Conservation (phyloP, 2,113 vertebrate species). For the Stigmatopora argus region DNA sequence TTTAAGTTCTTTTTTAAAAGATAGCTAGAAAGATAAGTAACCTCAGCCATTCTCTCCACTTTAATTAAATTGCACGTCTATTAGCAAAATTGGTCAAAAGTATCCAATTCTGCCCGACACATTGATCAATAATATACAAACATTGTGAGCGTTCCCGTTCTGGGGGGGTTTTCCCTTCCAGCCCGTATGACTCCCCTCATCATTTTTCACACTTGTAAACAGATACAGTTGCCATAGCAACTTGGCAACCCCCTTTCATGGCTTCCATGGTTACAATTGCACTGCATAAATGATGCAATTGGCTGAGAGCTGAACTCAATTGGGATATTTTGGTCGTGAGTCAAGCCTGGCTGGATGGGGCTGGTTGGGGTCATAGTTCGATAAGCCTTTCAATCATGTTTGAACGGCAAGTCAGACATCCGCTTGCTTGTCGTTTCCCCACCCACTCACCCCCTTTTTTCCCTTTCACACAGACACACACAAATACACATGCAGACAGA, state of each 20-base stretch:
- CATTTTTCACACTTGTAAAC: conserved; percentile 75
- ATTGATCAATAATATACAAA: conserved; percentile 8
- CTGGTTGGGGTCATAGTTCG: conserved; percentile 49
- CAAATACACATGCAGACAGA: too few relatives aligned
- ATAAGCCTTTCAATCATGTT: conserved; percentile 62
- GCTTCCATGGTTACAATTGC: conserved; percentile 74
- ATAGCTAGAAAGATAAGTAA: too few relatives aligned
- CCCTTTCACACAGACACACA: conserved; percentile 44
- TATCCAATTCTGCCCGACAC: not conserved
- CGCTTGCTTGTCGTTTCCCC: conserved; percentile 5
- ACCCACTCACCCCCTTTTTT: not conserved
- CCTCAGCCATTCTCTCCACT: too few relatives aligned
- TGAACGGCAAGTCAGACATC: conserved; percentile 47
- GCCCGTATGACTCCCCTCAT: conserved; percentile 29
- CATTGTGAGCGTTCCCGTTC: not conserved
- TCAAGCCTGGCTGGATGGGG: conserved; percentile 16
- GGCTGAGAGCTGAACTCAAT: conserved; percentile 53
- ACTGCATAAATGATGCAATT: conserved; percentile 51
- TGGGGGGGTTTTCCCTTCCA: conserved; percentile 12
- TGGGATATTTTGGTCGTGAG: conserved; percentile 42
- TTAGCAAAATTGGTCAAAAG: too few relatives aligned
- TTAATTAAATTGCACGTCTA: too few relatives aligned
- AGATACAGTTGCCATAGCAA: conserved; percentile 89
- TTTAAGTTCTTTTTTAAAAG: too few relatives aligned
- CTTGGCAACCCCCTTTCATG: conserved; percentile 65